Percentiles rank a stretch among this genome's conserved stretches.
These are phyloP conservation scores for Anoplopoma fimbria DNA, from an alignment of 2,113 vertebrate species.

Conservation along the genomic window DNA sequence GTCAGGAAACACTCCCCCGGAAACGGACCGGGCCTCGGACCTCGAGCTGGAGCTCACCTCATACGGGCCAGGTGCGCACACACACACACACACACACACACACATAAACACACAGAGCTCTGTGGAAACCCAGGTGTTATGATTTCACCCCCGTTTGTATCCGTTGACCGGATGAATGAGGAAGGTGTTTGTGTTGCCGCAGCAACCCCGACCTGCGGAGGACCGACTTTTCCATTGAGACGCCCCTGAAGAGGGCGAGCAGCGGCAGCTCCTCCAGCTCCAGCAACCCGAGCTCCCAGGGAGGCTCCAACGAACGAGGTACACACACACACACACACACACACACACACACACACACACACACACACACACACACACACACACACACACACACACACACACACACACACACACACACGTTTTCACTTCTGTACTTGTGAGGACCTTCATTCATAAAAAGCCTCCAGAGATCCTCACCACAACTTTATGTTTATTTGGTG, in stretches of 20 bases:
- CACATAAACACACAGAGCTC: neutral
- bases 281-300: slow-evolving; percentile 96
- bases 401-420: neutral
- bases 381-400: neutral
- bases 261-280: slow-evolving; percentile 98
- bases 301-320: slow-evolving; percentile 92
- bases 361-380: neutral
- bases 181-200: slow-evolving; percentile 49
- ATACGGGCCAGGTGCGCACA: slow-evolving; percentile 91
- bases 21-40: slow-evolving; percentile 91
- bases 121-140: neutral
- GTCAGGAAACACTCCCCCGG: slow-evolving; percentile 96
- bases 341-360: neutral
- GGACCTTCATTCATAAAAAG: too few species aligned
- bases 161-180: slow-evolving; percentile 14
- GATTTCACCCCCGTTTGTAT: neutral
- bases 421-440: too few species aligned
- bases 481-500: neutral
- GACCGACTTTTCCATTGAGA: slow-evolving; percentile 89
- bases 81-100: neutral
- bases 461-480: too few species aligned
- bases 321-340: slow-evolving; percentile 10
- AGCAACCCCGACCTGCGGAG: slow-evolving; percentile 97
- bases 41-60: slow-evolving; percentile 91
- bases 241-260: slow-evolving; percentile 93